Conservation (phyloP, 2,113 vertebrate species). For the Burhinus oedicnemus region DNA sequence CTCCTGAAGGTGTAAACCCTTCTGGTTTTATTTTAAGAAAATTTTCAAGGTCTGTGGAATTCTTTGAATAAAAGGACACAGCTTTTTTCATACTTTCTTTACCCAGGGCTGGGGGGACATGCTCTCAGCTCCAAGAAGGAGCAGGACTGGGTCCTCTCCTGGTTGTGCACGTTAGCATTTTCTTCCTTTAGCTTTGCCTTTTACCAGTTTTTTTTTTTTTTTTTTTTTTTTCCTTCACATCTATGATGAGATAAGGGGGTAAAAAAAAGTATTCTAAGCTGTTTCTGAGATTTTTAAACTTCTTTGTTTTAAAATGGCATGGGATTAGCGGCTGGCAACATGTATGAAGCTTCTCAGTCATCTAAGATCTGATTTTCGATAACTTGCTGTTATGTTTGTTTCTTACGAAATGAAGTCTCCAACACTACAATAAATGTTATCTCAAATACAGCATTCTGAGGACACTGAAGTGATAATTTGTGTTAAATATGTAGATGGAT, state of each 20-base stretch:
- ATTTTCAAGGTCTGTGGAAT: not conserved
- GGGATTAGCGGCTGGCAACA: not conserved
- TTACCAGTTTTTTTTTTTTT: not conserved
- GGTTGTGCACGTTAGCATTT: rapidly evolving
- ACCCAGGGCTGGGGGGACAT: not conserved
- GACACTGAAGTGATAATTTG: not conserved
- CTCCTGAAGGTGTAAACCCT: not conserved
- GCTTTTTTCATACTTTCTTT: not conserved
- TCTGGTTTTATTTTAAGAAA: not conserved
- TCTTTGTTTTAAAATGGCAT: not conserved
- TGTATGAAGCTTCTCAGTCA: not conserved
- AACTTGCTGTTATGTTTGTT: not conserved
- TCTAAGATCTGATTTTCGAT: rapidly evolving
- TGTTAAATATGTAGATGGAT: not conserved
- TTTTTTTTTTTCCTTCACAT: not conserved
- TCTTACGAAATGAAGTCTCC: not conserved
- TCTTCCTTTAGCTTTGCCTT: not conserved
- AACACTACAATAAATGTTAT: not conserved
- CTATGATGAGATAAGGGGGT: rapidly evolving
- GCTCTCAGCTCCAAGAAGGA: no score
- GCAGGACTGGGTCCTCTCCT: not conserved
- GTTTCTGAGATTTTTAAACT: not conserved
- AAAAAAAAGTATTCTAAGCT: not conserved
- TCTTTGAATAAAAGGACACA: not conserved
- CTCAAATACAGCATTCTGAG: not conserved